Conservation (phyloP, 2,797 vertebrate species). For the Coendou prehensilis region DNA sequence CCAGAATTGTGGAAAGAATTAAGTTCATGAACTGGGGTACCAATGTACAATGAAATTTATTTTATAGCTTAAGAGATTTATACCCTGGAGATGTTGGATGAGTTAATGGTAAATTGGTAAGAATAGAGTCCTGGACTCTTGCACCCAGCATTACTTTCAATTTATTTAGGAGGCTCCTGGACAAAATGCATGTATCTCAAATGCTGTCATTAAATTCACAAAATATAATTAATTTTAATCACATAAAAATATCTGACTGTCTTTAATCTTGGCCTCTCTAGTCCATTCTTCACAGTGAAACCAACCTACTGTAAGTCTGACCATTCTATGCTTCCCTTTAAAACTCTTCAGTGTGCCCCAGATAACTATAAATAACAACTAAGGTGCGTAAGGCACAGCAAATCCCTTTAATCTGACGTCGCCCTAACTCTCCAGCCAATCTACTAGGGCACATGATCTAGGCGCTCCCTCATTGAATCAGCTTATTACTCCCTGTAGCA, state of each 20-base stretch:
- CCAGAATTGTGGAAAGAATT: background rate
- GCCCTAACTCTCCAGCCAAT: background rate
- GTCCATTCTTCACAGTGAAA: constrained; percentile 27
- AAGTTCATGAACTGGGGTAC: background rate
- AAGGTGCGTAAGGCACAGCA: background rate
- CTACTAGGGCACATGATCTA: background rate
- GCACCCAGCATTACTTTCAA: background rate
- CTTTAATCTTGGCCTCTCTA: background rate
- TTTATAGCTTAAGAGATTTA: constrained; percentile 17
- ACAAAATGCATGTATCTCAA: constrained; percentile 47
- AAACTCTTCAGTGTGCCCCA: background rate
- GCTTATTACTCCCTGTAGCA: background rate
- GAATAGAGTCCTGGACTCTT: constrained; percentile 24
- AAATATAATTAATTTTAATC: constrained; percentile 57
- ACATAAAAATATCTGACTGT: constrained; percentile 17
- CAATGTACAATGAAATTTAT: background rate
- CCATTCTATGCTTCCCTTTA: background rate
- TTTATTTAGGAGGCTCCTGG: constrained; percentile 48
- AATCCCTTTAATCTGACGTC: background rate
- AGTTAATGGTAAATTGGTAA: background rate
- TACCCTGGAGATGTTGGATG: constrained; percentile 22
- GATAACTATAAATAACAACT: background rate
- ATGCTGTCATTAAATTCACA: constrained; percentile 44
- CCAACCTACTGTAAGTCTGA: background rate
- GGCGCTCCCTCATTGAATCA: background rate